Evolutionary conservation across 2,888 invertebrate species (phyloP).

Genomic region (Epinotia nisella): DNA sequence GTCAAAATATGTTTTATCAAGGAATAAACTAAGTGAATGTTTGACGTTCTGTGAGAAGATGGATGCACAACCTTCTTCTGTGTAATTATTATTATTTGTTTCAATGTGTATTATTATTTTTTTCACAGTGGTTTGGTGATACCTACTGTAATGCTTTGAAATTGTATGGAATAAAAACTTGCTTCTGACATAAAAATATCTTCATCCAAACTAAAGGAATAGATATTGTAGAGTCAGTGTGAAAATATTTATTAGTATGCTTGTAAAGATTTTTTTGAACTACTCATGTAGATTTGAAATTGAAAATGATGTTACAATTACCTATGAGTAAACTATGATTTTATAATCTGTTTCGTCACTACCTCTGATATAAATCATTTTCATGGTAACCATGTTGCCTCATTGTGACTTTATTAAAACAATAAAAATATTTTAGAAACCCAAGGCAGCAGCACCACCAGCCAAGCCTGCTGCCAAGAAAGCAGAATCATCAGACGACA

Average conservation of each 20-base stretch:
- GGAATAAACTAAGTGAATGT: too few species aligned
- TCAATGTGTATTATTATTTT: too few species aligned
- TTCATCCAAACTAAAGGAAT: too few species aligned
- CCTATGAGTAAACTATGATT: conserved; percentile 60
- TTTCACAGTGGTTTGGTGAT: too few species aligned
- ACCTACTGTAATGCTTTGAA: too few species aligned
- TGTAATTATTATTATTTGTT: too few species aligned
- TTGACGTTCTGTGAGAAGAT: too few species aligned
- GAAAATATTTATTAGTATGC: neutral
- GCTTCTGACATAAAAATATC: too few species aligned
- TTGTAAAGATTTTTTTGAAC: neutral
- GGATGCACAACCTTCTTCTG: too few species aligned
- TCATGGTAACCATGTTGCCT: neutral
- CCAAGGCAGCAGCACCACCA: conserved; percentile 58
- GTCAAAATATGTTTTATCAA: too few species aligned
- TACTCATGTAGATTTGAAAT: neutral
- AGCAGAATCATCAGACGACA: conserved; percentile 66
- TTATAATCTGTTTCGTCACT: conserved; percentile 68
- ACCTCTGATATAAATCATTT: conserved; percentile 64
- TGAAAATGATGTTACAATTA: conserved; percentile 61
- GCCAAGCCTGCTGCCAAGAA: conserved; percentile 61
- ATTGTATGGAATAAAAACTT: too few species aligned
- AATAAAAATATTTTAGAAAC: conserved; percentile 46
- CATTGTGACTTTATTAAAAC: neutral
- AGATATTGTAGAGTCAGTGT: too few species aligned